Evolutionary conservation across 2,888 invertebrate genomes (phyloP).

Genomic region (Nemoura dubitans): DNA sequence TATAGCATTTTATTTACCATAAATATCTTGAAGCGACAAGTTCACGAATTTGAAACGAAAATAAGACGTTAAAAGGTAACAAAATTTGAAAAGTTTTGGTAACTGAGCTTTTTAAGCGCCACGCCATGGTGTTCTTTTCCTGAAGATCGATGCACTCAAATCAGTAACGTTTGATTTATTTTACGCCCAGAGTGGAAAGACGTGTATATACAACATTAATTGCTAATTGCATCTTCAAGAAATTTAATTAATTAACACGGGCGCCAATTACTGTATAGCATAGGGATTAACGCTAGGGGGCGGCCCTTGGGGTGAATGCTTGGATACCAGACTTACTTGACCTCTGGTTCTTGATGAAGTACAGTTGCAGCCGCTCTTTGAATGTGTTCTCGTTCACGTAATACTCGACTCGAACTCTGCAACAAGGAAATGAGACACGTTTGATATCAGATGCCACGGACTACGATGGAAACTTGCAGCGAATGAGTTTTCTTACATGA

Average conservation of each 20-base stretch:
- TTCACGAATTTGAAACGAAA: background rate
- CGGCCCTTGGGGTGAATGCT: background rate
- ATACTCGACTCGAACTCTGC: conserved; percentile 98
- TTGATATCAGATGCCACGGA: background rate
- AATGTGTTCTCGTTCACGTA: conserved; percentile 99
- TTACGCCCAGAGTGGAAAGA: too few species aligned
- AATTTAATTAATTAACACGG: background rate
- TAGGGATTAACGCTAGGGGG: background rate
- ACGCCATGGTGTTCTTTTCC: too few species aligned
- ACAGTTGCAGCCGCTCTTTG: conserved; percentile 97
- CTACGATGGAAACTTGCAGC: too few species aligned
- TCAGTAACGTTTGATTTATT: too few species aligned
- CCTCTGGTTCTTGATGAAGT: conserved; percentile 99
- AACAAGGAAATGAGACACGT: conserved; percentile 60
- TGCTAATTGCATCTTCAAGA: background rate
- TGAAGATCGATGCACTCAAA: too few species aligned
- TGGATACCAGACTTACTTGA: conserved; percentile 83
- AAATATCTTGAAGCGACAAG: background rate
- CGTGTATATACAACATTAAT: background rate
- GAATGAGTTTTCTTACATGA: too few species aligned
- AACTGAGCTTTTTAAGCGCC: too few species aligned
- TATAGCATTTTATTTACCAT: background rate
- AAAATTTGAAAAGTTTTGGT: background rate
- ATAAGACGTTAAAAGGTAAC: background rate
- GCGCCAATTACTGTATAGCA: background rate